Percentiles rank a stretch among this genome's conserved stretches.
These are phyloP conservation scores for Mamestra brassicae DNA, from an alignment of 2,888 invertebrate species.

Conservation along the genomic window DNA sequence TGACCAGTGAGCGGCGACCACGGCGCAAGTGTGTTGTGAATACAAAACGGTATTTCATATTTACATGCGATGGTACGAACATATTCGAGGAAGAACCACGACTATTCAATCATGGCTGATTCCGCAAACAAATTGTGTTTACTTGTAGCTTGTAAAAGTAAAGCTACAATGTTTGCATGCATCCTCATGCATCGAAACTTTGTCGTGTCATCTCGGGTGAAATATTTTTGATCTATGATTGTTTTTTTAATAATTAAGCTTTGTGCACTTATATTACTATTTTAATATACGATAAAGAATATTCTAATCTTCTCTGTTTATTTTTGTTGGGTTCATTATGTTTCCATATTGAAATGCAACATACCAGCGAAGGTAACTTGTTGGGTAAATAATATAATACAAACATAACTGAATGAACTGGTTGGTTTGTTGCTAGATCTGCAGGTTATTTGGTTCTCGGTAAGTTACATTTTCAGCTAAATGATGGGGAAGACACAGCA, in stretches of 20 bases:
- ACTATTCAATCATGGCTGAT: slow-evolving; percentile 48
- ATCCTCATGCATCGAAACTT: background rate
- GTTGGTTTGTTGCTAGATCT: background rate
- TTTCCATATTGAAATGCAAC: background rate
- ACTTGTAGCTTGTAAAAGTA: slow-evolving; percentile 24
- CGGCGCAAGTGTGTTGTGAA: slow-evolving; percentile 51
- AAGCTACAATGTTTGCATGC: slow-evolving; percentile 2
- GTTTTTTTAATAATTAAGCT: too few relatives aligned
- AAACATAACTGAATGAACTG: background rate
- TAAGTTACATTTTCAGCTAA: background rate
- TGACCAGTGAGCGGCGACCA: slow-evolving; percentile 46
- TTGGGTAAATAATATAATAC: background rate
- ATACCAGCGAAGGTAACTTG: background rate
- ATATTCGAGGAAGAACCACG: slow-evolving; percentile 37
- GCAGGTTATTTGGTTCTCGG: background rate
- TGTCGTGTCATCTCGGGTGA: background rate
- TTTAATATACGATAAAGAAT: too few relatives aligned
- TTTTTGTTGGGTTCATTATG: background rate
- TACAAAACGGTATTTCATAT: slow-evolving; percentile 61
- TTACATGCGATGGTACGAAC: slow-evolving; percentile 38
- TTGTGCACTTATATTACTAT: too few relatives aligned
- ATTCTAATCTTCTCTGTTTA: too few relatives aligned
- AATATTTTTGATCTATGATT: background rate
- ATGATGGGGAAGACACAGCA: background rate
- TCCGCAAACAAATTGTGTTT: slow-evolving; percentile 38